Base-by-base conservation (phyloP, 1,140 invertebrate genomes). In the Antheraea pernyi region DNA sequence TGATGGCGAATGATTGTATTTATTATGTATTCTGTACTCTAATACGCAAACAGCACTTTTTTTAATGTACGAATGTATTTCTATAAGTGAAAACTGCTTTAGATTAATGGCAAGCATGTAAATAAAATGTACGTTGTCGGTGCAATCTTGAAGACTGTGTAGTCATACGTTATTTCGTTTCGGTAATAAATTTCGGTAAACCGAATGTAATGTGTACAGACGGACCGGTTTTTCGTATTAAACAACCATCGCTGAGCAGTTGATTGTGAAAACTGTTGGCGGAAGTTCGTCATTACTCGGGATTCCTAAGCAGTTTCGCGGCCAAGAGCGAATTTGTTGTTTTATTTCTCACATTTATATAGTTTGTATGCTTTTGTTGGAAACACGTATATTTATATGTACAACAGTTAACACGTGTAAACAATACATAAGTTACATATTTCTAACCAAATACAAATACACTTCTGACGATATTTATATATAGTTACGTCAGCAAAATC, bases 261-360 rank as follows among this genome's bases (percentile, higher is more conserved):
- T 16, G 46, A 53, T 53, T 53, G 46, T 53, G 46, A 53, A 53
- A 13, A 53, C 46, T 53, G 46, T 53, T 53, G 46, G 46, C 46
- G 46, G 46, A 53, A 53, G 16, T 53, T 53, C 46, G 46, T 53
- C 46, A 53, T 53, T 53, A 53, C 46, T 53, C 46, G 13, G 16
- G 46, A 53, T 53, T 53, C 46, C 46, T 16, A 53, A 6, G 46
- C 16, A 13, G 46, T 53, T 53, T 53, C 46, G 46, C 46, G 46
- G 46, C 46, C 46, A 53, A 53, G 46, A 53, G 13, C 46, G 46
- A 53, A 53, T 16, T 53, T 53, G 46, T 53, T 53, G 22, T 30
- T 30, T 30, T 53, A 53, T 53, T 53, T 53, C 22, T 42, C 39
- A 53, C 46, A 16, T 42, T 42, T 42, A 7, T 16, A 53, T 53